Conservation (phyloP, 2,888 invertebrate species). For the Dinocampus coccinellae region DNA sequence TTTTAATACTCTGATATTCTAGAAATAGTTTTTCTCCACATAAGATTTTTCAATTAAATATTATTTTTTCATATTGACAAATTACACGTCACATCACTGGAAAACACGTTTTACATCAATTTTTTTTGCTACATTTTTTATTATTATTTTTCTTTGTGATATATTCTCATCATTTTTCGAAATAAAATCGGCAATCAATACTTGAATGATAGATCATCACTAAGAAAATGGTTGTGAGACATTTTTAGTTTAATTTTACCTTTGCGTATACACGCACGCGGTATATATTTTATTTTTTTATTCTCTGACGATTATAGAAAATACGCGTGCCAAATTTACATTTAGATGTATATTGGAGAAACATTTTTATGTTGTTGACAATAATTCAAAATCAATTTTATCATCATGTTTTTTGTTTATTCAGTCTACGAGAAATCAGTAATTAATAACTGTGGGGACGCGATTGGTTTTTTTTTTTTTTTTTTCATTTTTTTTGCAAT, state of each 20-base stretch:
- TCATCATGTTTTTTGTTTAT: not conserved
- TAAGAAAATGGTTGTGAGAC: not conserved
- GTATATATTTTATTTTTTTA: not conserved
- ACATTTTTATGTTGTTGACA: not conserved
- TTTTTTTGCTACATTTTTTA: not conserved
- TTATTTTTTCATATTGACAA: not conserved
- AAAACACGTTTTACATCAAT: not conserved
- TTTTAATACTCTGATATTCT: not conserved
- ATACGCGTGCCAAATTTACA: not conserved
- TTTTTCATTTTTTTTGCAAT: not conserved
- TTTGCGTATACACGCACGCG: not conserved
- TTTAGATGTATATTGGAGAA: not conserved
- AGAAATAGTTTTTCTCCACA: slow-evolving; percentile 3
- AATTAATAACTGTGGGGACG: not conserved
- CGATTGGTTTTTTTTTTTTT: not conserved
- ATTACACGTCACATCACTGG: not conserved
- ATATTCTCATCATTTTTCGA: not conserved
- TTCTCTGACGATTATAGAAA: not conserved
- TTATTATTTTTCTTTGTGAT: not conserved
- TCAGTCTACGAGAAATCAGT: not conserved
- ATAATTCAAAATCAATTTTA: not conserved
- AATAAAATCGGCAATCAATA: not conserved
- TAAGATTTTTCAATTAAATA: not conserved
- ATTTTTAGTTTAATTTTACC: not conserved
- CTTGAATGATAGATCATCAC: not conserved